Percentiles rank a stretch among this genome's conserved stretches.
These are phyloP conservation scores for Falco columbarius DNA, from an alignment of 2,797 vertebrate genomes.

Conservation along the genomic window DNA sequence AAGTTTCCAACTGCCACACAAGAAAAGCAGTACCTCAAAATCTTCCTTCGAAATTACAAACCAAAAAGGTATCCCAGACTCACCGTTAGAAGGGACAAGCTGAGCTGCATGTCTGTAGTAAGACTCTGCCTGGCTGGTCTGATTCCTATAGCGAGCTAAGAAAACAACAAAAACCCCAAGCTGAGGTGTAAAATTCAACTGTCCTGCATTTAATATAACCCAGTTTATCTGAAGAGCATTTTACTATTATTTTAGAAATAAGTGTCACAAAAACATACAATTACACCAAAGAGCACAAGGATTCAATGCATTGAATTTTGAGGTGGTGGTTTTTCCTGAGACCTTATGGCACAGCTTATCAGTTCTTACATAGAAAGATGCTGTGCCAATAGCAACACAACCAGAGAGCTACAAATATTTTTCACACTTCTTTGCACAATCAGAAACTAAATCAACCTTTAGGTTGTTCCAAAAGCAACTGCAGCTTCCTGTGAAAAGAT, in stretches of 20 bases:
- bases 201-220: background rate
- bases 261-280: background rate
- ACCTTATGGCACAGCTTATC: conserved; percentile 45
- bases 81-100: conserved; percentile 98
- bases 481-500: background rate
- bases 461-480: conserved; percentile 45
- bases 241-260: conserved; percentile 12
- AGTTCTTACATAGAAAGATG: background rate
- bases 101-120: conserved; percentile 98
- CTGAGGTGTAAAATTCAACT: background rate
- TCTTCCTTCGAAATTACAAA: background rate
- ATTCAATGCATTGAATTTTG: background rate
- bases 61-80: conserved; percentile 43
- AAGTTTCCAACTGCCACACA: background rate
- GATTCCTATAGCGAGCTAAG: conserved; percentile 96
- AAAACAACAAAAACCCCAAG: background rate
- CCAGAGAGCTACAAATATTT: background rate
- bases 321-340: background rate
- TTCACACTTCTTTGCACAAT: background rate
- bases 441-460: conserved; percentile 47
- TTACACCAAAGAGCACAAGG: conserved; percentile 7
- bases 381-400: background rate
- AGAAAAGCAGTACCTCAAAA: background rate
- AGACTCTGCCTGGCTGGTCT: conserved; percentile 99
- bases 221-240: background rate